Percentiles rank a stretch among this genome's conserved stretches.
Evolutionary conservation across 2,888 invertebrate species (phyloP).

Genomic region (Acleris cristana): DNA sequence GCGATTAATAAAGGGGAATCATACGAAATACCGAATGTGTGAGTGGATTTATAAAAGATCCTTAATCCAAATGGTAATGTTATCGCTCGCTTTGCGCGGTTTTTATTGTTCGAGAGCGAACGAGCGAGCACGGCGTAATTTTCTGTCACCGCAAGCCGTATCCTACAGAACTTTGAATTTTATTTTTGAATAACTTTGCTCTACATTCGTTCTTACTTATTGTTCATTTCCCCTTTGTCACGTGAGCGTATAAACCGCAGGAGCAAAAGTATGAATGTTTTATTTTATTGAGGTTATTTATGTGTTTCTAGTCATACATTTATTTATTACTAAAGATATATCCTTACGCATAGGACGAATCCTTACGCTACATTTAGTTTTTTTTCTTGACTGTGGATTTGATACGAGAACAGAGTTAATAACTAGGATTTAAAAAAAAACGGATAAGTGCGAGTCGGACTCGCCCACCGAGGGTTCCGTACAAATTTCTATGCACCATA

Average conservation of each 20-base stretch:
- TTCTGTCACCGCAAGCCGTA: constrained; percentile 19
- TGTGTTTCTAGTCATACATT: too few relatives aligned
- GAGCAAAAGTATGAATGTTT: constrained; percentile 8
- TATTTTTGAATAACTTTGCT: constrained; percentile 29
- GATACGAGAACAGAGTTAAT: too few relatives aligned
- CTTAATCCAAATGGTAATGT: constrained; percentile 10
- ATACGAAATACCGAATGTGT: background rate
- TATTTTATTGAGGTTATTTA: constrained; percentile 1
- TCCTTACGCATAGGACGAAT: too few relatives aligned
- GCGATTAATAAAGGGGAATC: background rate
- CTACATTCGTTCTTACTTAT: constrained; percentile 26
- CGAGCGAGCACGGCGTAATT: constrained; percentile 20
- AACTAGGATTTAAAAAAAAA: too few relatives aligned
- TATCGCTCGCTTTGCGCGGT: background rate
- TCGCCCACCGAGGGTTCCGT: too few relatives aligned
- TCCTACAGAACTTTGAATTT: constrained; percentile 25
- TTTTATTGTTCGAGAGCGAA: constrained; percentile 22
- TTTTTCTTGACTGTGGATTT: too few relatives aligned
- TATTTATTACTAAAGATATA: too few relatives aligned
- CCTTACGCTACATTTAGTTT: too few relatives aligned
- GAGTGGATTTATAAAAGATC: constrained; percentile 9
- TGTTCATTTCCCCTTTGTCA: constrained; percentile 15
- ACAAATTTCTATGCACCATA: too few relatives aligned
- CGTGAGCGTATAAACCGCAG: constrained; percentile 4
- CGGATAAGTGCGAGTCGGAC: too few relatives aligned